Evolutionary conservation across 2,113 vertebrate genomes (phyloP).

Genomic region (Oncorhynchus tshawytscha): DNA sequence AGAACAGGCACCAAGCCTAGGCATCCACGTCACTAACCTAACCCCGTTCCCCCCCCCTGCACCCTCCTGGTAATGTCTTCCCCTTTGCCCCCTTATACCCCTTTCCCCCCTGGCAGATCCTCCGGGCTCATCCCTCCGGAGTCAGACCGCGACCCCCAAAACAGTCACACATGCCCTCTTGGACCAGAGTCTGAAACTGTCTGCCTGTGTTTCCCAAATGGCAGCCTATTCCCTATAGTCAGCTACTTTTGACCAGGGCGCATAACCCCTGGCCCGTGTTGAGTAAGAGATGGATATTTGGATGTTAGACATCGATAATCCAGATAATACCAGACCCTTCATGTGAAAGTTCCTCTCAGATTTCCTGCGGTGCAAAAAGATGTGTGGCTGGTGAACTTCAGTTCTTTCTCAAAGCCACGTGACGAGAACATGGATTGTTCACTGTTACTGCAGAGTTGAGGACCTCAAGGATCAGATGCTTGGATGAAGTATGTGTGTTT

Average conservation of each 20-base stretch:
- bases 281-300: constrained; percentile 4
- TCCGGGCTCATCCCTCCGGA: not conserved
- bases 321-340: not conserved
- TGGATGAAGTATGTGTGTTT: constrained; percentile 5
- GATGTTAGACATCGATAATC: not conserved
- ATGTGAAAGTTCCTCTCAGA: not conserved
- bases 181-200: not conserved
- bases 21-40: constrained; percentile 31
- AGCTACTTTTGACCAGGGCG: too few relatives aligned
- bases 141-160: not conserved
- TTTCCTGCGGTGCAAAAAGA: not conserved
- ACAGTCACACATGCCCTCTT: not conserved
- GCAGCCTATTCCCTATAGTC: not conserved
- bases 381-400: constrained; percentile 1
- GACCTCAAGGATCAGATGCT: not conserved
- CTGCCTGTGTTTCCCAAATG: not conserved
- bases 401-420: not conserved
- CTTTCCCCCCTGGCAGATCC: not conserved
- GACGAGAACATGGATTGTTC: not conserved
- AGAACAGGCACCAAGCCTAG: constrained; percentile 62
- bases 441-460: not conserved
- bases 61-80: constrained; percentile 30
- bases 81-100: not conserved
- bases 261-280: constrained; percentile 15
- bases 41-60: constrained; percentile 9